Base-by-base conservation (phyloP, 2,888 invertebrate species). In the Choreutis nemorana region DNA sequence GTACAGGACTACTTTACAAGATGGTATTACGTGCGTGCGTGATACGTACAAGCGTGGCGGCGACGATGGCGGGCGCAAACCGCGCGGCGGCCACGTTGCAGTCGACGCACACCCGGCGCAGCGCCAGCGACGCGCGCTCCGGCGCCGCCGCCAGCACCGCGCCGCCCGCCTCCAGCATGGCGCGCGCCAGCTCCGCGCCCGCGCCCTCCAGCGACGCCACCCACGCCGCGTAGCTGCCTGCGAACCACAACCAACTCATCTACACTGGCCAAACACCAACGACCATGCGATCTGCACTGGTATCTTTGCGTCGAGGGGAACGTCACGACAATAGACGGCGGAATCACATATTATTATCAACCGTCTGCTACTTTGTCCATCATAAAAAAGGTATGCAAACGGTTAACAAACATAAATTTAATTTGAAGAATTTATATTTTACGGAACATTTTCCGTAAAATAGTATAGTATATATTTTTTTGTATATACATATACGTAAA, bases 191-290 rank as follows among this genome's bases (percentile, higher is more conserved):
- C 20, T 53, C 50, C 12, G 57, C 51, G 3, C 30, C 45, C 27
- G 51, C 52, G 5, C 59, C 57, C 29, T 56, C 46, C 46, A 61
- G 31, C 1, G 70, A 48, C 2, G 63, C 55, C 27, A 95, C 82
- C 95, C 95, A 96, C 44, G 89, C 86, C 11, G 94, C 90, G 72
- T 92, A 95, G 0, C 90, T 84, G 26, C 92, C 89, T 83, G 63
- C n/a, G 6, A 3, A 3, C 26, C 18, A 18, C 5, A 8, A 18
- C 13, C n/a, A n/a, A n/a, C n/a, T n/a, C n/a, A n/a, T n/a, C n/a
- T n/a, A n/a, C n/a, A n/a, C n/a, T n/a, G n/a, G n/a, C n/a, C n/a
- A n/a, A n/a, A n/a, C n/a, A n/a, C n/a, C n/a, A n/a, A n/a, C n/a
- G n/a, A n/a, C n/a, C n/a, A n/a, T n/a, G n/a, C n/a, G n/a, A n/a